Evolutionary conservation across 2,888 invertebrate genomes (phyloP).

Genomic region (Platycnemis pennipes): DNA sequence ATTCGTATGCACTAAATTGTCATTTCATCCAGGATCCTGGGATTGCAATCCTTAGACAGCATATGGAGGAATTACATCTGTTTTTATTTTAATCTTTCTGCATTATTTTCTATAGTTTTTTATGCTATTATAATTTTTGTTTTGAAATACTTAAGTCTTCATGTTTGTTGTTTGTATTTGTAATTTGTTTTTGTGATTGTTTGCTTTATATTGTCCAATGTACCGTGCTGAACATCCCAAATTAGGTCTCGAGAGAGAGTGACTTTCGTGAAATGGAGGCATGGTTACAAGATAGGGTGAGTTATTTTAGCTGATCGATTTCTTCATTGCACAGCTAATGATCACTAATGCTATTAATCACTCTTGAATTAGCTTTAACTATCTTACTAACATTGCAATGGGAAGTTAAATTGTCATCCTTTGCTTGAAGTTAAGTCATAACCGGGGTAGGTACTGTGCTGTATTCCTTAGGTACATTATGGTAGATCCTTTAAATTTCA

Average conservation of each 20-base stretch:
- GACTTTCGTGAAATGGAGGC: conserved; percentile 97
- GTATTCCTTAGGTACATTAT: no score
- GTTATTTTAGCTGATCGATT: conserved; percentile 77
- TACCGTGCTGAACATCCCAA: background rate
- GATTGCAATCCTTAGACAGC: no score
- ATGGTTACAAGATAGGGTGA: conserved; percentile 93
- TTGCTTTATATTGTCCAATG: conserved; percentile 75
- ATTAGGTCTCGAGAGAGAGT: conserved; percentile 82
- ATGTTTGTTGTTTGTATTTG: conserved; percentile 73
- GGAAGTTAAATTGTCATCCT: no score
- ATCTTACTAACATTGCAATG: background rate
- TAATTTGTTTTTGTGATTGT: conserved; percentile 76
- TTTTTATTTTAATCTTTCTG: conserved; percentile 50
- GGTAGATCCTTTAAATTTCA: no score
- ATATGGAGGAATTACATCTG: background rate
- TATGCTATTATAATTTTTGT: conserved; percentile 69
- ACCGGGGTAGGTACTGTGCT: no score
- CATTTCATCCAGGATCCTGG: no score
- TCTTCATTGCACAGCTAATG: background rate
- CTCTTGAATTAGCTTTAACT: background rate
- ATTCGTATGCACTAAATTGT: no score
- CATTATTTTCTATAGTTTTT: conserved; percentile 69
- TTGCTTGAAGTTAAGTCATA: no score
- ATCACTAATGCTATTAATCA: background rate
- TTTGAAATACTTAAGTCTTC: conserved; percentile 72